Evolutionary conservation across 2,888 invertebrate genomes (phyloP).

Genomic region (Perdita meconis): DNA sequence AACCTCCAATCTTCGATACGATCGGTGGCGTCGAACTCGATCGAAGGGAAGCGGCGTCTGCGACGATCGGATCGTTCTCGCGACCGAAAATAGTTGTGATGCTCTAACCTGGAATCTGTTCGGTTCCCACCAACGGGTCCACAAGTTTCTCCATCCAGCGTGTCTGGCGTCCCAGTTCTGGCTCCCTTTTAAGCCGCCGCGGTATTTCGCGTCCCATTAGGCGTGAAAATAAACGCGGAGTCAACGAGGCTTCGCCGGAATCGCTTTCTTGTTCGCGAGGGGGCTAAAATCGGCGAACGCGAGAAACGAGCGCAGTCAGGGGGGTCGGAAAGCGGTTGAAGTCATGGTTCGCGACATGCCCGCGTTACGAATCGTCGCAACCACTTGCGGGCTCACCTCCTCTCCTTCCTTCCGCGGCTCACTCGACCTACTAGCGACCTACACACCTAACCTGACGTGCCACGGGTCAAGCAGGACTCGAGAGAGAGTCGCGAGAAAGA

Average conservation of each 20-base stretch:
- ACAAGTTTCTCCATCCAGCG: conserved; percentile 14
- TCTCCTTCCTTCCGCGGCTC: conserved; percentile 53
- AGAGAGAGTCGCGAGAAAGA: conserved; percentile 27
- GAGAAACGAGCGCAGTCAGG: not conserved
- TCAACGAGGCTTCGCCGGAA: conserved; percentile 39
- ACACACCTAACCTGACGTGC: conserved; percentile 65
- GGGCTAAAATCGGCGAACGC: not conserved
- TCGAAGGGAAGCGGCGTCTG: not conserved
- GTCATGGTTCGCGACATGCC: conserved; percentile 48
- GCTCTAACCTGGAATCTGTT: not conserved
- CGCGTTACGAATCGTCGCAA: conserved; percentile 58
- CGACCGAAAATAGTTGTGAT: conserved; percentile 1
- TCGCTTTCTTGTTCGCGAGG: conserved; percentile 8
- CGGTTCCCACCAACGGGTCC: not conserved
- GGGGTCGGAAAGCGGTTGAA: conserved; percentile 55
- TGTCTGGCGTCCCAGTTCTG: conserved; percentile 37
- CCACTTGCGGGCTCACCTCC: conserved; percentile 55
- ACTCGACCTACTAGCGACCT: conserved; percentile 67
- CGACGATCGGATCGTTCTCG: not conserved
- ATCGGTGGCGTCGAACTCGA: not conserved
- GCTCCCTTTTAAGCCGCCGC: conserved; percentile 24
- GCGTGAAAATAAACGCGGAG: conserved; percentile 25
- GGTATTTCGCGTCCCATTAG: conserved; percentile 39
- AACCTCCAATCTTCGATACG: not conserved
- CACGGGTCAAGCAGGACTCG: conserved; percentile 66